A percentile compares a stretch with the other conserved stretches of the same genome.
Evolutionary conservation across 2,113 vertebrate genomes (phyloP).

Genomic region (Myrmecobius fasciatus): DNA sequence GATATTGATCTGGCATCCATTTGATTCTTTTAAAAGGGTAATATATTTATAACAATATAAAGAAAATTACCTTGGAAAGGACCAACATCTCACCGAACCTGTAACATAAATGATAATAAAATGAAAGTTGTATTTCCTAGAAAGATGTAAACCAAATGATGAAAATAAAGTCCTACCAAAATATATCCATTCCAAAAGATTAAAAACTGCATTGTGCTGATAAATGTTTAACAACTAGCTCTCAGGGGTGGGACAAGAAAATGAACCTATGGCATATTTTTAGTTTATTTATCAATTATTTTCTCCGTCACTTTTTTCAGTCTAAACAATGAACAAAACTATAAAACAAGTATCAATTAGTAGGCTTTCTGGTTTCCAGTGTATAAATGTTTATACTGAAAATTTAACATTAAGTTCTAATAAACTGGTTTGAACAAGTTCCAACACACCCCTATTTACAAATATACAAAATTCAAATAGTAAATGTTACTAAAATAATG

Average conservation of each 20-base stretch:
- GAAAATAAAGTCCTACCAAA: background rate
- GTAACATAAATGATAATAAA: conserved; percentile 50
- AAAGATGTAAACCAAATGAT: conserved; percentile 7
- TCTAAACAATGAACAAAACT: background rate
- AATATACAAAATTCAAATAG: background rate
- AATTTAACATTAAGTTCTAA: background rate
- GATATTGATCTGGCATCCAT: background rate
- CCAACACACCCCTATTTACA: background rate
- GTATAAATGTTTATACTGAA: background rate
- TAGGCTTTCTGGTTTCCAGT: background rate
- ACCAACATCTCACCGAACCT: conserved; percentile 85
- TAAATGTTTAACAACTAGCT: background rate
- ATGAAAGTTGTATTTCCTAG: conserved; percentile 2
- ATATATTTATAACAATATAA: conserved; percentile 2
- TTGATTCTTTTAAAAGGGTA: background rate
- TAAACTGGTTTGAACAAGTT: background rate
- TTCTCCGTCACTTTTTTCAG: background rate
- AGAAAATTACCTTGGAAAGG: conserved; percentile 81
- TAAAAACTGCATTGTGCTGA: background rate
- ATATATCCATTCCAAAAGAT: rapidly evolving
- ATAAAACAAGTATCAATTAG: background rate
- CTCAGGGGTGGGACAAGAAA: too few species aligned
- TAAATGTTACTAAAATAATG: background rate
- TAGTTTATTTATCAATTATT: background rate
- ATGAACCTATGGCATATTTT: background rate